Evolutionary conservation across 2,888 invertebrate genomes (phyloP).

Genomic region (Germaria angustata): DNA sequence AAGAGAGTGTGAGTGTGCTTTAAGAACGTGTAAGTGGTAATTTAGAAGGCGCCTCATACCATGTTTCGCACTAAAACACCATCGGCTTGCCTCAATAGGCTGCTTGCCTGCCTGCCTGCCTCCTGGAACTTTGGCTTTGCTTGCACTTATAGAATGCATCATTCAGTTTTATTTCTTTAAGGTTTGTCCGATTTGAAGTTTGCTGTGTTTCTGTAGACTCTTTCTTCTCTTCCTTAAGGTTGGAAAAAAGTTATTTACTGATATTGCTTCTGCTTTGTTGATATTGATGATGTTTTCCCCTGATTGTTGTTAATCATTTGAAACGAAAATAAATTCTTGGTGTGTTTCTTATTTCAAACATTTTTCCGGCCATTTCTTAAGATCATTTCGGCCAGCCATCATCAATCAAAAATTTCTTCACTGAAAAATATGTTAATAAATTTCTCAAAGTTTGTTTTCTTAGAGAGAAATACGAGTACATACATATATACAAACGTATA

Average conservation of each 20-base stretch:
- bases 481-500: not conserved
- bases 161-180: not conserved
- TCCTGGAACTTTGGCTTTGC: not conserved
- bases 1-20: conserved; percentile 13
- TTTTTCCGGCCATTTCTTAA: conserved; percentile 36
- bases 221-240: not conserved
- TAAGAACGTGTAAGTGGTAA: conserved; percentile 71
- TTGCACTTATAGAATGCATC: conserved; percentile 30
- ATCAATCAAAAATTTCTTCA: conserved; percentile 65
- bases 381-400: conserved; percentile 36
- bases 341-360: conserved; percentile 4
- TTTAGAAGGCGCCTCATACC: conserved; percentile 78
- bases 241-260: conserved; percentile 27
- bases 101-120: too few species aligned
- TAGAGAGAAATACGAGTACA: not conserved
- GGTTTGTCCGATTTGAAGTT: not conserved
- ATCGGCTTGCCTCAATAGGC: conserved; percentile 21
- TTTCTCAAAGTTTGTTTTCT: not conserved
- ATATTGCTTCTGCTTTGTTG: conserved; percentile 56
- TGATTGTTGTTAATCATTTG: conserved; percentile 44
- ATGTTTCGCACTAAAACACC: conserved; percentile 70
- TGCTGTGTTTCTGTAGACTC: not conserved
- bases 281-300: conserved; percentile 44
- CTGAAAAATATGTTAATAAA: conserved; percentile 30
- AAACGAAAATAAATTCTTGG: conserved; percentile 5